Evolutionary conservation across 2,797 vertebrate species (phyloP).

Genomic region (Fundulus diaphanus): DNA sequence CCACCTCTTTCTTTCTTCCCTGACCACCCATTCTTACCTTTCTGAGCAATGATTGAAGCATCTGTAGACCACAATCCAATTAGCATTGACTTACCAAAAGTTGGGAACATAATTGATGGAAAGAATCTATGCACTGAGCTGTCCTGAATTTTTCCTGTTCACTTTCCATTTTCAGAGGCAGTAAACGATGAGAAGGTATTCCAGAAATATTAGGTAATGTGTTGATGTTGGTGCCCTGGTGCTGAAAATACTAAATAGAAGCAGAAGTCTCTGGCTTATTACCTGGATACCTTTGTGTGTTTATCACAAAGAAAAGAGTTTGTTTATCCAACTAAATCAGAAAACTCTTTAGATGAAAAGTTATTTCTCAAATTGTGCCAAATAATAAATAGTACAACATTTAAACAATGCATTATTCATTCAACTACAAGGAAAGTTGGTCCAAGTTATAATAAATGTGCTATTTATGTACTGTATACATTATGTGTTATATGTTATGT

Average conservation of each 20-base stretch:
- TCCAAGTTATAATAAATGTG: no score
- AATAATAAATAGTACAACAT: no score
- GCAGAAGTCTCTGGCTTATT: background rate
- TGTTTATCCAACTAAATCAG: no score
- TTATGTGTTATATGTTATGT: no score
- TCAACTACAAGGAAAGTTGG: no score
- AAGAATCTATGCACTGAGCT: conserved; percentile 56
- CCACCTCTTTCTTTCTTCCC: conserved; percentile 38
- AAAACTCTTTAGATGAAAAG: no score
- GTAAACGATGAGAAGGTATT: conserved; percentile 24
- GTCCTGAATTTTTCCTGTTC: conserved; percentile 59
- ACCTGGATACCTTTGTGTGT: background rate
- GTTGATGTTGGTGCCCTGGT: conserved; percentile 22
- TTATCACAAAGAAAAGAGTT: no score
- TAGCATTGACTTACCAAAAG: conserved; percentile 35
- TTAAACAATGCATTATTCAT: no score
- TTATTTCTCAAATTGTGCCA: no score
- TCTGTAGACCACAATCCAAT: conserved; percentile 55
- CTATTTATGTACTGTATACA: no score
- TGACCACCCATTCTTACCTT: conserved; percentile 53
- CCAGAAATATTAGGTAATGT: conserved; percentile 45
- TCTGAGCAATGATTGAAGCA: conserved; percentile 38
- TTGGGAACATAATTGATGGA: background rate
- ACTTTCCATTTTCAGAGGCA: conserved; percentile 57
- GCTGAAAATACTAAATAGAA: conserved; percentile 21